A percentile compares a stretch with the other conserved stretches of the same genome.
Conservation (phyloP, 2,797 vertebrate genomes). For the Notamacropus eugenii region DNA sequence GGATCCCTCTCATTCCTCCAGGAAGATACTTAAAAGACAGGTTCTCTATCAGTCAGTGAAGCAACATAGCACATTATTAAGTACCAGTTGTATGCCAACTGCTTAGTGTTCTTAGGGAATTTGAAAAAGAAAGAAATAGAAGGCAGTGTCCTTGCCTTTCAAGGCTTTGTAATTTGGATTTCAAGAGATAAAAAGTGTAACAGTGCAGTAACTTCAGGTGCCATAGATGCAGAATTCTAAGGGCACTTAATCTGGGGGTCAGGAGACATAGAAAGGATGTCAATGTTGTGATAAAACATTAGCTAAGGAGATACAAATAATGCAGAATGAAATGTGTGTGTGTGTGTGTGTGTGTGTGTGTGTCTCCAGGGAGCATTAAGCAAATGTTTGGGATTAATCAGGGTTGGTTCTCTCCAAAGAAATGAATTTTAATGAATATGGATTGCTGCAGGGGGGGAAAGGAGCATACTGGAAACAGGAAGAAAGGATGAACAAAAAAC, state of each 20-base stretch:
- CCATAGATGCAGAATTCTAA: background rate
- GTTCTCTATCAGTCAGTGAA: background rate
- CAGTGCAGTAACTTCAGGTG: background rate
- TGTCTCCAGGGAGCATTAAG: background rate
- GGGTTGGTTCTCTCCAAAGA: background rate
- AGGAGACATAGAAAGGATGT: background rate
- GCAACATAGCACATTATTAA: background rate
- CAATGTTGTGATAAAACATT: background rate
- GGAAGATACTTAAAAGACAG: background rate
- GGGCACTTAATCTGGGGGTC: background rate
- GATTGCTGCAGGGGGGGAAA: background rate
- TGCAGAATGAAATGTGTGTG: background rate
- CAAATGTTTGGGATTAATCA: background rate
- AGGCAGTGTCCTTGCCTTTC: background rate
- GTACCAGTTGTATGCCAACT: slow-evolving; percentile 5
- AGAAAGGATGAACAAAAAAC: background rate
- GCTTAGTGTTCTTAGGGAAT: slow-evolving; percentile 10
- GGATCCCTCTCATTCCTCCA: slow-evolving; percentile 8
- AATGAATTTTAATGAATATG: background rate
- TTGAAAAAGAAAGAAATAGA: background rate
- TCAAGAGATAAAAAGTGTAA: background rate
- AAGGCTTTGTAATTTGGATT: background rate
- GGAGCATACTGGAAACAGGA: background rate
- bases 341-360: background rate
- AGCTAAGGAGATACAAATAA: background rate